Base-by-base conservation (phyloP, 1,140 invertebrate species). In the Zaprionus ornatus region DNA sequence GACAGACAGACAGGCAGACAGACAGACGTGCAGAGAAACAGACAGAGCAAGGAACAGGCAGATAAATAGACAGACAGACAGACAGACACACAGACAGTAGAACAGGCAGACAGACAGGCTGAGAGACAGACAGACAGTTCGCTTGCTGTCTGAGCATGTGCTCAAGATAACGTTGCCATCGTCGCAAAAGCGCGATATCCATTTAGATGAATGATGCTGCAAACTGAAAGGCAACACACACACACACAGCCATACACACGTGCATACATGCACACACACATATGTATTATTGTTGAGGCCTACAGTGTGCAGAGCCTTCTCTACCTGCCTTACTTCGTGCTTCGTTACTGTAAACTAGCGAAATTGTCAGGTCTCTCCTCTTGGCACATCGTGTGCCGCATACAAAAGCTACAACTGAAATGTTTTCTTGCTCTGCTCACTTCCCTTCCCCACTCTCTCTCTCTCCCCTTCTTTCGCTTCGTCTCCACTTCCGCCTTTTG, bases 131-230 rank as follows among this genome's bases (percentile, higher is more conserved):
- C 37, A 40, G 21, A 23, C 56, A 52, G 25, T 40, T 42, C 25
- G 37, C 4, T 40, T 40, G 42, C 42, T 63, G 23, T 42, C 69
- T 65, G 61, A 69, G 72, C 72, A 74, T 78, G 75, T 78, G 72
- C 72, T 78, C 76, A 82, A 70, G 66, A 70, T 79, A 67, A 68
- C 45, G 54, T 57, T 66, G 37, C 52, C 63, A 61, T 60, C 78
- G 55, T 67, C 66, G 54, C 64, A 65, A 68, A 67, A 64, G 60
- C 74, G 77, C 67, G 80, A 87, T 84, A 87, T 84, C 74, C 84
- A 88, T 88, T 87, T 74, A 90, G 74, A 90, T 90, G 76, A 62
- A 90, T 90, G 80, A 88, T 90, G 65, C 62, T 64, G 68, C 80
- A 74, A 75, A 42, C 71, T 35, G 42, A 52, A 57, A 48, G 40